Percentiles rank a stretch among this genome's conserved stretches.
Conservation (phyloP, 1,140 invertebrate species). For the Sarcophaga bullata region DNA sequence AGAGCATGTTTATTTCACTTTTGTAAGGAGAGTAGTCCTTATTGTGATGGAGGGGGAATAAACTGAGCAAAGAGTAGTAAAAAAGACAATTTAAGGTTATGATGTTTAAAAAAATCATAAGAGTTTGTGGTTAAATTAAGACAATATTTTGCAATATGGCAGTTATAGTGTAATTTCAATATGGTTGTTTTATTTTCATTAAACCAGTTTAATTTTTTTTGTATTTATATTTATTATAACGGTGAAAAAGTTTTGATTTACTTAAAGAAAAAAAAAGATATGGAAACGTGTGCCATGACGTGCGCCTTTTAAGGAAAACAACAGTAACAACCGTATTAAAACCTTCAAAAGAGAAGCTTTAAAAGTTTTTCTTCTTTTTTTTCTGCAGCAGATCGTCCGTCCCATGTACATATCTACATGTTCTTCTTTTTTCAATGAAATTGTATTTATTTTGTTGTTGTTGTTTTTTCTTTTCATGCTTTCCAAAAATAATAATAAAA, state of each 20-base stretch:
- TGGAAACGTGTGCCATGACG: conserved; percentile 11
- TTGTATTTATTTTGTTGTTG: not conserved
- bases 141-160: too few species aligned
- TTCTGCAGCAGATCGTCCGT: too few species aligned
- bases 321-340: too few species aligned
- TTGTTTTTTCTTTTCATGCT: not conserved
- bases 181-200: not conserved
- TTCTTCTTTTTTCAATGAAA: not conserved
- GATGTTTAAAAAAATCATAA: too few species aligned
- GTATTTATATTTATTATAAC: not conserved
- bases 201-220: not conserved
- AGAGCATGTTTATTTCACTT: too few species aligned
- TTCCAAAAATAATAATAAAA: too few species aligned
- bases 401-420: too few species aligned
- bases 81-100: too few species aligned
- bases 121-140: too few species aligned
- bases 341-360: too few species aligned
- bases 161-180: too few species aligned
- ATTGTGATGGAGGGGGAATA: not conserved
- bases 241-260: not conserved
- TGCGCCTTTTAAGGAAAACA: not conserved
- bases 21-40: not conserved
- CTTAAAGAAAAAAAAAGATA: not conserved
- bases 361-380: too few species aligned
- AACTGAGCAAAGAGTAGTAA: not conserved